Conservation (phyloP, 1,140 invertebrate species). For the Leguminivora glycinivorella region DNA sequence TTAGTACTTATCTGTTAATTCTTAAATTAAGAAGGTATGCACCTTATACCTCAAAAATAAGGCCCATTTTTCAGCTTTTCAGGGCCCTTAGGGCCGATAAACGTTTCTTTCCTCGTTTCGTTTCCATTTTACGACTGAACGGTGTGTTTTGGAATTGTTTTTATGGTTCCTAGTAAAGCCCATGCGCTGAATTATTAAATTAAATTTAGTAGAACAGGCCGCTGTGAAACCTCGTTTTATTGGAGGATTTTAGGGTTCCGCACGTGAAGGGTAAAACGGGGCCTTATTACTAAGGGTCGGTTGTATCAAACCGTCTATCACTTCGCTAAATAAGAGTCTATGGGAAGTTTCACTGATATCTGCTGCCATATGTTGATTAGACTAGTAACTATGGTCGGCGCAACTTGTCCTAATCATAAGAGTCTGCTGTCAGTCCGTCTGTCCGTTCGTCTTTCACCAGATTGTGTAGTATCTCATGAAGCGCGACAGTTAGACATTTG, state of each 20-base stretch:
- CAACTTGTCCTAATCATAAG: no score
- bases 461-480: no score
- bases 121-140: conserved; percentile 59
- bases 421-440: no score
- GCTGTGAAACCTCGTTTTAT: conserved; percentile 32
- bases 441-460: no score
- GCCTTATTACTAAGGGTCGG: no score
- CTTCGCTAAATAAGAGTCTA: no score
- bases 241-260: conserved; percentile 5
- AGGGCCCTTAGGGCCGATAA: conserved; percentile 49
- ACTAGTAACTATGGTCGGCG: no score
- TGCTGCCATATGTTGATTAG: no score
- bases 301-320: no score
- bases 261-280: no score
- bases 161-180: conserved; percentile 47
- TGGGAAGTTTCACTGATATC: no score
- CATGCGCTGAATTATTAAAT: conserved; percentile 59
- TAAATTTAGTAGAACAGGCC: conserved; percentile 37
- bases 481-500: no score
- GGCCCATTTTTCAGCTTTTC: not conserved
- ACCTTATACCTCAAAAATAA: not conserved
- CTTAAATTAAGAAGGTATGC: not conserved
- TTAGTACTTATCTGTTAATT: not conserved
- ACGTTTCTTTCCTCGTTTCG: conserved; percentile 55
- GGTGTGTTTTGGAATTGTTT: conserved; percentile 59